Percentiles rank a stretch among this genome's conserved stretches.
Evolutionary conservation across 2,797 vertebrate species (phyloP).

Genomic region (Argentina silus): DNA sequence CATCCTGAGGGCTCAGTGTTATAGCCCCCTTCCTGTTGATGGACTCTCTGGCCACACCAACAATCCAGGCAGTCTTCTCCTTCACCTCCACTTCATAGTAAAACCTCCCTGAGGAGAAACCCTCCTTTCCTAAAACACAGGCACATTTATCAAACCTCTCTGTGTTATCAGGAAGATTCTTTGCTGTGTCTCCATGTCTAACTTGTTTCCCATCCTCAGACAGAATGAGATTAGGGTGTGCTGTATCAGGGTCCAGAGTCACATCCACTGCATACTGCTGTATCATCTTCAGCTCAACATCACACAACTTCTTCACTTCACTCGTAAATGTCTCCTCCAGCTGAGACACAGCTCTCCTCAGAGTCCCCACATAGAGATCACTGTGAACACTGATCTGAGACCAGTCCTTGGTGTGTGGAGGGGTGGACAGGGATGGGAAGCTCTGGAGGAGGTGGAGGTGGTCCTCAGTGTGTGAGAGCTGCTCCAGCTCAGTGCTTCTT

Average conservation of each 20-base stretch:
- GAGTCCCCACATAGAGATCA: background rate
- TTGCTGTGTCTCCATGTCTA: background rate
- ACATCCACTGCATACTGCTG: background rate
- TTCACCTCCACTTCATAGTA: background rate
- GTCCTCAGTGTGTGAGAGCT: constrained; percentile 7
- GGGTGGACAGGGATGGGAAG: background rate
- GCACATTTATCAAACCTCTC: background rate
- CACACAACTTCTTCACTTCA: background rate
- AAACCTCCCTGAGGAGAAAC: constrained; percentile 1
- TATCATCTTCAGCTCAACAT: background rate
- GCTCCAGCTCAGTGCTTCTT: background rate
- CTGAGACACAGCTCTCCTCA: background rate
- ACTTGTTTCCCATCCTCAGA: constrained; percentile 10
- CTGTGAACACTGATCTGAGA: background rate
- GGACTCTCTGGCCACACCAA: constrained; percentile 17
- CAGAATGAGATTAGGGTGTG: background rate
- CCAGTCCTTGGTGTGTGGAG: constrained; percentile 3
- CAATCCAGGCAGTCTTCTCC: background rate
- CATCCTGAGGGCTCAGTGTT: background rate
- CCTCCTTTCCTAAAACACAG: constrained; percentile 1
- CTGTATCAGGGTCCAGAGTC: constrained; percentile 13
- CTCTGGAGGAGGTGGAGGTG: background rate
- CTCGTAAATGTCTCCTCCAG: background rate
- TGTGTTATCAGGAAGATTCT: constrained; percentile 6
- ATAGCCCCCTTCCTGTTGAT: background rate